Base-by-base conservation (phyloP, 2,888 invertebrate genomes). In the Thyatira batis region DNA sequence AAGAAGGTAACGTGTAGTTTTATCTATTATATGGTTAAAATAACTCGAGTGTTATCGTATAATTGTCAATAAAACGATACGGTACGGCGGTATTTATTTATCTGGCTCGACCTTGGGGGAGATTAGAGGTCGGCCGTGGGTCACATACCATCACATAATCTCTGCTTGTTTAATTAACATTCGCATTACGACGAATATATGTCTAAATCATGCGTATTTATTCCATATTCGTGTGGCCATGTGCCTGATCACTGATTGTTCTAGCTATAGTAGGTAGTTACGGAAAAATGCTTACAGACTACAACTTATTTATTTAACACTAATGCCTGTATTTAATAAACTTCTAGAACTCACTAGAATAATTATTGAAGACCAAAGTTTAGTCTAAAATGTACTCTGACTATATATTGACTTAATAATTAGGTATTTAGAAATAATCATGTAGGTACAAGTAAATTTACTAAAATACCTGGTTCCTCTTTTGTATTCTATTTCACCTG, bases 1-100 rank as follows among this genome's bases (percentile, higher is more conserved):
- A 85, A 86, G 79, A 89, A 89, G 89, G 89, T 89, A 87, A 80
- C 69, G 64, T 72, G 73, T 67, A 65, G 59, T 67, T 69, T 76
- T 82, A 81, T 79, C 78, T 75, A 52, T 57, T 55, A 55, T 69
- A 54, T 63, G 64, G 65, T 64, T 73, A 64, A 66, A 71, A 68
- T 60, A 33, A 23, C 59, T 55, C 50, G 55, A 25, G 46, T 54
- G 66, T 59, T 78, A 76, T 67, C 70, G 57, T 52, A 30, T 54
- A 53, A 59, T 56, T 63, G 67, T 56, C 62, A 59, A 58, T 65
- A 68, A 60, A 66, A 61, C 68, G 55, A 60, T 67, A 61, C 68
- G 55, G 56, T 63, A 52, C 46, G 58, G 59, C 55, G 61, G 56
- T 71, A 66, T 73, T 72, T 83, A 78, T 82, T 82, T 82, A 83